Evolutionary conservation across 2,797 vertebrate genomes (phyloP), one percentile per base, ranked within the genome.

Genomic region (Fundulus diaphanus): DNA sequence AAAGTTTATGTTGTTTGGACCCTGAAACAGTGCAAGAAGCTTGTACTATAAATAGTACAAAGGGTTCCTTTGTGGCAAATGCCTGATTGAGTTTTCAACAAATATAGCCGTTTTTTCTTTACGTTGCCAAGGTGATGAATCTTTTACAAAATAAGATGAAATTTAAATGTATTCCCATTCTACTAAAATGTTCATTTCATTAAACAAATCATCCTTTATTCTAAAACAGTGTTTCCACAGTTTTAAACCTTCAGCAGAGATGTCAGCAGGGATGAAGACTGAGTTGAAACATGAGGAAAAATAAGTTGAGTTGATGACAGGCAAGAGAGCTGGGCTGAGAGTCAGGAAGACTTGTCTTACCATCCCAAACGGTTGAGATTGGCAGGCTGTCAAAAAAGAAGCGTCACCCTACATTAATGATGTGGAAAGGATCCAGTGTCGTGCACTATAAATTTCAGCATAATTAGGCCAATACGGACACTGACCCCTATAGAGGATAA

Each of bases 11-110:
- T n/a, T n/a, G n/a, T n/a, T n/a, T n/a, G n/a, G n/a, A n/a, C n/a
- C n/a, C n/a, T n/a, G n/a, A n/a, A n/a, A n/a, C n/a, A n/a, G n/a
- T n/a, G n/a, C n/a, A 44, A 66, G n/a, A 79, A 49, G 65, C 52
- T 75, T 66, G 27, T 3, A 79, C 72, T 40, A 49, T 67, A 82
- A 85, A 82, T 61, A 61, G 27, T 63, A 54, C 70, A 74, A 76
- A 68, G 81, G 72, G 81, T 69, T 73, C 82, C 56, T 83, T 84
- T 16, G 51, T 77, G 85, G 81, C 83, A 86, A 89, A 88, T 29
- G 51, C 79, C 82, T 80, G 54, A 15, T 74, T 79, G 73, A 3
- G n/a, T 77, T 82, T 80, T 74, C 79, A 76, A 56, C 70, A 87
- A 80, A 80, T 81, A 73, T 82, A 74, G 84, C n/a, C n/a, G 74